phyloP scores from a whole-genome alignment of 2,797 vertebrate genomes.

The Parauchenoglanis ngamensis region DNA sequence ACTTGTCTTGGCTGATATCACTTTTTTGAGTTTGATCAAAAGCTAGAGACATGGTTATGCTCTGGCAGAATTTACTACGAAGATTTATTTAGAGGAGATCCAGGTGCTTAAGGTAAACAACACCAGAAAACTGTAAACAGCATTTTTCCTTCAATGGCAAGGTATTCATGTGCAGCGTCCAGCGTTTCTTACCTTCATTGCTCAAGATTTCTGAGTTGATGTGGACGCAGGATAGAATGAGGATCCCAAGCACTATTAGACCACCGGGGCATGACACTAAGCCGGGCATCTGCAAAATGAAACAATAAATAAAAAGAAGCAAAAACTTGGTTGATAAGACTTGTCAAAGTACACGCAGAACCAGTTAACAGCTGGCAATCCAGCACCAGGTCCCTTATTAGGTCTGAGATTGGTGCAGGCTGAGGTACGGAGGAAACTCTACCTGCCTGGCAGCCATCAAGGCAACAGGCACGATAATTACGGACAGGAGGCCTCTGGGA shows the following conservation, averaged over 20 bases:
- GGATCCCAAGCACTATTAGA: conserved; percentile 78
- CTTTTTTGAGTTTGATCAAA: conserved; percentile 12
- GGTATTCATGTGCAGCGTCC: conserved; percentile 58
- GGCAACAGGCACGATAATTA: conserved; percentile 35
- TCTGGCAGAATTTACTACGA: conserved; percentile 12
- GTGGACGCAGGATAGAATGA: conserved; percentile 66
- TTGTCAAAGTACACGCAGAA: neutral
- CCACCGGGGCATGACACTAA: conserved; percentile 72
- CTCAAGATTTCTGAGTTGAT: conserved; percentile 71
- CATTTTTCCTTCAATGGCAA: conserved; percentile 46
- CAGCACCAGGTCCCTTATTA: conserved; percentile 10
- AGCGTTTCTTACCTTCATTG: conserved; percentile 73
- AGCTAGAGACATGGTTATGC: conserved; percentile 12
- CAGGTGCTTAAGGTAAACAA: conserved; percentile 39
- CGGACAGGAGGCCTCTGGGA: conserved; percentile 35
- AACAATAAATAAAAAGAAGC: neutral
- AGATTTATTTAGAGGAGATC: conserved; percentile 28
- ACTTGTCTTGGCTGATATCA: conserved; percentile 29
- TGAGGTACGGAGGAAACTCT: conserved; percentile 15
- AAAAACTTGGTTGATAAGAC: conserved; percentile 1
- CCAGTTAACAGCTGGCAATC: neutral
- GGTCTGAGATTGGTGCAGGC: neutral
- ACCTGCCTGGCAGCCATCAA: conserved; percentile 50
- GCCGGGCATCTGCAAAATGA: conserved; percentile 72
- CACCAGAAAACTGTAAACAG: conserved; percentile 9